Evolutionary conservation across 2,888 invertebrate species (phyloP).

Genomic region (Cryptophagus acutangulus): DNA sequence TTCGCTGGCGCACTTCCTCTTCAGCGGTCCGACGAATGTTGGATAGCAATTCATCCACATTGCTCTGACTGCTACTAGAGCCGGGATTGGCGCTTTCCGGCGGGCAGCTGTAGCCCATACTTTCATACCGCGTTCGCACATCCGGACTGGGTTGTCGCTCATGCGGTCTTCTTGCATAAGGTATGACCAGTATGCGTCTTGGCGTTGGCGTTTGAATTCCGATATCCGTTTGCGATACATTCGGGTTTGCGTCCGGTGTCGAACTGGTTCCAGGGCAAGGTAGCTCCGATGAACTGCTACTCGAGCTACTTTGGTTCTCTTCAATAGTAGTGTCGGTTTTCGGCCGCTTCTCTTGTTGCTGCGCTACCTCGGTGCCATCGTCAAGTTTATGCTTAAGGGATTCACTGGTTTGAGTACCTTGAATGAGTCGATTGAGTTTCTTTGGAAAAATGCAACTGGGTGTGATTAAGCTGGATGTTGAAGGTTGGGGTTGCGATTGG

Average conservation of each 20-base stretch:
- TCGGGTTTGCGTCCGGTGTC: no score
- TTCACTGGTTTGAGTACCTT: constrained; percentile 33
- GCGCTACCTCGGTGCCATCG: constrained; percentile 6
- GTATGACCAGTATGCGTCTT: constrained; percentile 14
- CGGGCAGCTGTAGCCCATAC: not conserved
- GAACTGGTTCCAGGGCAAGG: not conserved
- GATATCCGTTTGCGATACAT: constrained; percentile 22
- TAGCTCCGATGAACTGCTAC: not conserved
- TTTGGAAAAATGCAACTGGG: constrained; percentile 34
- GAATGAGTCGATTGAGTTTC: constrained; percentile 20
- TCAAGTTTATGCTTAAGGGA: constrained; percentile 33
- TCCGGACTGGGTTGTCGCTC: not conserved
- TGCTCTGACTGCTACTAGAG: not conserved
- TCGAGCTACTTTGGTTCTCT: not conserved
- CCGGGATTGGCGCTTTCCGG: not conserved
- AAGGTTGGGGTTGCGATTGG: constrained; percentile 3
- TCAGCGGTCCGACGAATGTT: constrained; percentile 34
- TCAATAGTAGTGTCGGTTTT: constrained; percentile 10
- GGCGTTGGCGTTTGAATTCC: constrained; percentile 23
- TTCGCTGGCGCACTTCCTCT: constrained; percentile 32
- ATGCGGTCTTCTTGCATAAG: no score
- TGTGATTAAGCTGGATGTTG: constrained; percentile 27
- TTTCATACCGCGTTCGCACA: not conserved
- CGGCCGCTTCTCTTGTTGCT: constrained; percentile 17
- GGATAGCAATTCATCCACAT: constrained; percentile 19